These are phyloP conservation scores for Bombus terrestris DNA, from an alignment of 1,140 invertebrate genomes.

Conservation along the genomic window DNA sequence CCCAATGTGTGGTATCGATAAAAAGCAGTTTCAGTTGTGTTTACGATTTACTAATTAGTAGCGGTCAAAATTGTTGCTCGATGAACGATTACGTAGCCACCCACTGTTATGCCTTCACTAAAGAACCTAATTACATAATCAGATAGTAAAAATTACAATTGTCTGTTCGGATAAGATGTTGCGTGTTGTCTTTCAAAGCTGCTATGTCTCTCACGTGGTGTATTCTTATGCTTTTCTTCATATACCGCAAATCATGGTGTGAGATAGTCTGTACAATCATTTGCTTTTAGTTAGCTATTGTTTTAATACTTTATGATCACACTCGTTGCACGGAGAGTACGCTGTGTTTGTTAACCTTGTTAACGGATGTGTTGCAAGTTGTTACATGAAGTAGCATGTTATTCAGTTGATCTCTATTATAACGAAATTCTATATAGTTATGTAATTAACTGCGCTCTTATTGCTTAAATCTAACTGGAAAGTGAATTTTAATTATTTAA, in stretches of 20 bases:
- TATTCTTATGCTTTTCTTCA: not conserved
- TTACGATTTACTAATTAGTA: conserved; percentile 49
- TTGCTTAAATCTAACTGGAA: not conserved
- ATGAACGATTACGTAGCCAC: conserved; percentile 39
- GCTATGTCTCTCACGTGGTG: not conserved
- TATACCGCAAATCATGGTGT: not conserved
- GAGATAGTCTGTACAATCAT: not conserved
- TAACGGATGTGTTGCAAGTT: not conserved
- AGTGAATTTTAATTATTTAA: not conserved
- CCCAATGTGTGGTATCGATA: conserved; percentile 50
- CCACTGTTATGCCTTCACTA: not conserved
- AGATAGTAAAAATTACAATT: conserved; percentile 23
- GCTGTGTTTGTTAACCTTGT: not conserved
- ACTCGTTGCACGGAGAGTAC: not conserved
- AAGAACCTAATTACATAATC: conserved; percentile 20
- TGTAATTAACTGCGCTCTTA: not conserved
- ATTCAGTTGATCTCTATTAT: not conserved
- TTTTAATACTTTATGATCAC: not conserved
- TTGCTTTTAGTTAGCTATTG: not conserved
- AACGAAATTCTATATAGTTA: not conserved
- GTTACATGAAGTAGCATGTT: not conserved
- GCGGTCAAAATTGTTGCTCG: conserved; percentile 33
- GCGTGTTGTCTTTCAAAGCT: not conserved
- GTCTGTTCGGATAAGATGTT: not conserved
- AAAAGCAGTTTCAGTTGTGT: conserved; percentile 55